Percentiles rank a stretch among this genome's conserved stretches.
phyloP scores from a whole-genome alignment of 2,113 vertebrate genomes.

The Thunnus thynnus region DNA sequence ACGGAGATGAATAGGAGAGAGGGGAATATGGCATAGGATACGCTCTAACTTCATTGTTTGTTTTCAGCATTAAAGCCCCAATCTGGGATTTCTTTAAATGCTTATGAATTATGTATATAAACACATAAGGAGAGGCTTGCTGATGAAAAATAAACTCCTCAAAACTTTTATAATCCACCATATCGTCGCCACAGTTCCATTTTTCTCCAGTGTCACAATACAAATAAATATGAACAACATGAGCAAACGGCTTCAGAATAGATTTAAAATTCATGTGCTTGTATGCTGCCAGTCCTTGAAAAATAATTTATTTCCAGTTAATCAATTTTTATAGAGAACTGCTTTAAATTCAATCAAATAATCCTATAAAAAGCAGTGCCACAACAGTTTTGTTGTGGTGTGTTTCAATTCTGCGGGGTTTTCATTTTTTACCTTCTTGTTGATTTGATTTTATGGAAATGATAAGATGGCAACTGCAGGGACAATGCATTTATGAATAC shows the following conservation, averaged over 20 bases:
- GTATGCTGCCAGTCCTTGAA: constrained; percentile 39
- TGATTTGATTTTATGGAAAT: constrained; percentile 88
- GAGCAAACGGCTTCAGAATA: constrained; percentile 26
- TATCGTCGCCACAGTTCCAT: neutral
- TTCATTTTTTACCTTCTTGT: constrained; percentile 86
- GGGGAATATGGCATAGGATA: constrained; percentile 93
- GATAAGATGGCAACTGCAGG: constrained; percentile 33
- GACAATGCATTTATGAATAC: constrained; percentile 24
- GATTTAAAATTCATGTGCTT: constrained; percentile 38
- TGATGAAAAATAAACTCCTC: constrained; percentile 40
- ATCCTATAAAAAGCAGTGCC: constrained; percentile 44
- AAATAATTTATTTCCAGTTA: constrained; percentile 51
- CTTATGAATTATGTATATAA: constrained; percentile 62
- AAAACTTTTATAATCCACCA: constrained; percentile 45
- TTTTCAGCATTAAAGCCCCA: constrained; percentile 81
- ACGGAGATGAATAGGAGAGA: constrained; percentile 98
- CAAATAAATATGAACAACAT: constrained; percentile 40
- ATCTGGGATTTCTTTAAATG: constrained; percentile 58
- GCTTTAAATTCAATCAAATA: constrained; percentile 57
- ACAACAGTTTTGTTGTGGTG: constrained; percentile 20
- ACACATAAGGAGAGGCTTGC: constrained; percentile 21
- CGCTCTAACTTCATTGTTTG: constrained; percentile 95
- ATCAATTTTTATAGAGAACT: constrained; percentile 53
- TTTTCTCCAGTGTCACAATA: constrained; percentile 37
- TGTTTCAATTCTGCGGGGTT: constrained; percentile 26